Base-by-base conservation (phyloP, 1,140 invertebrate genomes). In the Sycophila sp. region DNA sequence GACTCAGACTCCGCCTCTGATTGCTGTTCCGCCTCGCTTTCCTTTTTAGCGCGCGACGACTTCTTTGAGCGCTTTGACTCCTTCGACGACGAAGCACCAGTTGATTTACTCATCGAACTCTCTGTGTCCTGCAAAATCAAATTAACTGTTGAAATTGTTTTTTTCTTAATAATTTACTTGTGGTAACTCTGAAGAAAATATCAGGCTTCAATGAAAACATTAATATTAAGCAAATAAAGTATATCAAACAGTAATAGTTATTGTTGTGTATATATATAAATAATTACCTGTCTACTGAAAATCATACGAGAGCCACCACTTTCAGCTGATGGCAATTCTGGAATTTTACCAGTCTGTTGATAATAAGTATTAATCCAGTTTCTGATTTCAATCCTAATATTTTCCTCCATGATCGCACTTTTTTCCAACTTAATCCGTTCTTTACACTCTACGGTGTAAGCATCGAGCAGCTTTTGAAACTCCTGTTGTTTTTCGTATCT, bases 291-390 rank as follows among this genome's bases (percentile, higher is more conserved):
- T 77, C 91, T 85, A 75, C 92, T 93, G 74, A 96, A 94, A 79
- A 97, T 92, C 34, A 92, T 86, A 71, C 92, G 87, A 2, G 95
- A 96, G 1, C 95, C 94, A 19, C 95, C 95, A 76, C 93, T 92
- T 81, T 97, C 95, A 63, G 92, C 94, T n/a, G 94, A 92, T 3
- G 96, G 96, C 76, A 95, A 91, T 75, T 97, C 94, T 0, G 96
- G 96, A 81, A 98, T 92, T 85, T 94, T 96, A 26, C 94, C 94
- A 22, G 94, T 94, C 71, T 91, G 90, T 55, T 91, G 88, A 77
- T 92, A 93, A 76, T 91, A 94, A 45, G 92, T 90, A 70, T 91
- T 89, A 10, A 96, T 91, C 95, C 95, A 97, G 71, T 91, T 90
- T 73, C 95, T 87, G 32, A 97, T 90, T 86, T 97, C 94, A 77